A percentile compares a stretch with the other conserved stretches of the same genome.
Evolutionary conservation across 2,113 vertebrate species (phyloP).

Genomic region (Progne subis): DNA sequence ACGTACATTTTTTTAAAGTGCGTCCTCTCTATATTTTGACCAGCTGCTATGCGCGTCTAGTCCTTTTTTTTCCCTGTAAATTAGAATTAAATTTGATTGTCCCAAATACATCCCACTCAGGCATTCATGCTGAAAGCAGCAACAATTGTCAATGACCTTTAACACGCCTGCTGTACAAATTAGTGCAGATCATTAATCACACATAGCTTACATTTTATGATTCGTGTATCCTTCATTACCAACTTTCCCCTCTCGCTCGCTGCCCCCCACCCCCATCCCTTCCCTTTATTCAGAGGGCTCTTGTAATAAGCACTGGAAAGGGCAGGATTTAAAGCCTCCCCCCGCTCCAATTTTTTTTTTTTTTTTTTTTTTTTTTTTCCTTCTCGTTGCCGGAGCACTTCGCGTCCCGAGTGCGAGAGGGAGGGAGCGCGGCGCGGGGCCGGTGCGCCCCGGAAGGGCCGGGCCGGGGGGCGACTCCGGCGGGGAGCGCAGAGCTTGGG

Average conservation of each 20-base stretch:
- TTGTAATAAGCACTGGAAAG: conserved; percentile 1
- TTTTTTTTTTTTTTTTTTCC: background rate
- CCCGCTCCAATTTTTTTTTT: background rate
- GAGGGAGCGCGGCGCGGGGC: background rate
- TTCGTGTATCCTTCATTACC: conserved; percentile 56
- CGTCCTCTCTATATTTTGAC: background rate
- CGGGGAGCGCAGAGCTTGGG: background rate
- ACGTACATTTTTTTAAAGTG: background rate
- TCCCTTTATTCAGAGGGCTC: background rate
- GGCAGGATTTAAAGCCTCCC: background rate
- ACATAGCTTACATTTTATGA: conserved; percentile 61
- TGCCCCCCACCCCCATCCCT: background rate
- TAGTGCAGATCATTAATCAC: conserved; percentile 65
- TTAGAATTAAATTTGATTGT: conserved; percentile 52
- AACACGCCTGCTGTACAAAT: conserved; percentile 69
- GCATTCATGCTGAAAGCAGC: conserved; percentile 65
- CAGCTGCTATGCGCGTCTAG: background rate
- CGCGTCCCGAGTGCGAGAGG: background rate
- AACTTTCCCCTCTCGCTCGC: background rate
- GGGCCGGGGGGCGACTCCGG: background rate
- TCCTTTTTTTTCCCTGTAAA: background rate
- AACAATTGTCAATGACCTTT: conserved; percentile 73
- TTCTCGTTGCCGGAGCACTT: background rate
- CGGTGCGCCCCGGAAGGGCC: background rate
- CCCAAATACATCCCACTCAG: conserved; percentile 53